A percentile compares a stretch with the other conserved stretches of the same genome.
Conservation (phyloP, 2,888 invertebrate species). For the Prosapia bicincta region DNA sequence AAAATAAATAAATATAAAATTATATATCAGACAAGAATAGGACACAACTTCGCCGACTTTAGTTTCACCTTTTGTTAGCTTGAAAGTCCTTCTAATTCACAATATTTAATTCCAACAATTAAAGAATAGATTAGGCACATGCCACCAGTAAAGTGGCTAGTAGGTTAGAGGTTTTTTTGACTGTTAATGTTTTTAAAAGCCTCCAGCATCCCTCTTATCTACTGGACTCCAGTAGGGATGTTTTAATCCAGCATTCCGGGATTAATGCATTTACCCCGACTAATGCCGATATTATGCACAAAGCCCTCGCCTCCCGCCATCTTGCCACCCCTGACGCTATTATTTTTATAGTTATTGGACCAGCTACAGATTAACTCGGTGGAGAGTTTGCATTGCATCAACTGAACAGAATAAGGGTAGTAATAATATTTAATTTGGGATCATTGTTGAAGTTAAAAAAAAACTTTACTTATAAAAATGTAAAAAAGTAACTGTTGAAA, state of each 20-base stretch:
- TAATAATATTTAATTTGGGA: too few relatives aligned
- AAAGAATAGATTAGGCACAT: background rate
- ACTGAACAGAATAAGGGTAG: too few relatives aligned
- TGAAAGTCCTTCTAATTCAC: too few relatives aligned
- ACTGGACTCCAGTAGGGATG: conserved; percentile 20
- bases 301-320: background rate
- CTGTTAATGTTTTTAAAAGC: conserved; percentile 30
- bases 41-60: too few relatives aligned
- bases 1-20: too few relatives aligned
- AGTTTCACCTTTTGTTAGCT: too few relatives aligned
- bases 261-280: conserved; percentile 22
- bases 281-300: background rate
- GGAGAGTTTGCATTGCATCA: too few relatives aligned
- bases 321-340: background rate
- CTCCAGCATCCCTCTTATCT: conserved; percentile 23
- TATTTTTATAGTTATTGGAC: background rate
- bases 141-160: background rate
- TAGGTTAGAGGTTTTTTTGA: conserved; percentile 8
- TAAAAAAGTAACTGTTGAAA: too few relatives aligned
- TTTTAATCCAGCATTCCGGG: conserved; percentile 16
- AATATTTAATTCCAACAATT: background rate
- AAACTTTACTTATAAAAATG: too few relatives aligned
- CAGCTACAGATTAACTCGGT: background rate
- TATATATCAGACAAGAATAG: too few relatives aligned
- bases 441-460: too few relatives aligned